phyloP scores from a whole-genome alignment of 2,888 invertebrate species.

The Platycheirus albimanus region DNA sequence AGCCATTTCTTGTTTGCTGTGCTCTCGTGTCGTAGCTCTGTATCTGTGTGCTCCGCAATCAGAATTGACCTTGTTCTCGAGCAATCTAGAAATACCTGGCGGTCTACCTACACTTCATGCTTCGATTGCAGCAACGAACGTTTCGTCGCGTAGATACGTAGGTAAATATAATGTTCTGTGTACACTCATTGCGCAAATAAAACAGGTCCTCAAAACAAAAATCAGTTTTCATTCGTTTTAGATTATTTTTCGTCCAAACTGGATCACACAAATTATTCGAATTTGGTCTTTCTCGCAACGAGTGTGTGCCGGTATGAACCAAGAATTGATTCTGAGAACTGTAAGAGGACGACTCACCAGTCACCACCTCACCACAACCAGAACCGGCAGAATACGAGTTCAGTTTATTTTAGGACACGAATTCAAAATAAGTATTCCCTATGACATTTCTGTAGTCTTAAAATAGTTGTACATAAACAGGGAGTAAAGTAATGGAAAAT shows the following conservation, averaged over 20 bases:
- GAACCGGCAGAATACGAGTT: slow-evolving; percentile 49
- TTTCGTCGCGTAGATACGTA: slow-evolving; percentile 14
- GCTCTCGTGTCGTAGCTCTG: too few species aligned
- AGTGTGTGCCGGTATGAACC: slow-evolving; percentile 14
- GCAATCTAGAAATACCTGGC: slow-evolving; percentile 67
- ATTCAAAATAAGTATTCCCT: slow-evolving; percentile 49
- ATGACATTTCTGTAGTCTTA: slow-evolving; percentile 51
- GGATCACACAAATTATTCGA: slow-evolving; percentile 44
- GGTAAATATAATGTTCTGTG: too few species aligned
- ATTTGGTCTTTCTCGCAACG: not conserved
- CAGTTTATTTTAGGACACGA: slow-evolving; percentile 46
- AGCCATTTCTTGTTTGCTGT: slow-evolving; percentile 6
- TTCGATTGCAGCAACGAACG: slow-evolving; percentile 41
- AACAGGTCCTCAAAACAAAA: slow-evolving; percentile 61
- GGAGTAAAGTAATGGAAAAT: too few species aligned
- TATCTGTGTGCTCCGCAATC: slow-evolving; percentile 64
- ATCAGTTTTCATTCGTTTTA: slow-evolving; percentile 13
- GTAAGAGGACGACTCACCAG: not conserved
- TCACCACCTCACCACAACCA: slow-evolving; percentile 22
- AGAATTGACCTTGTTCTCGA: slow-evolving; percentile 72
- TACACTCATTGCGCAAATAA: slow-evolving; percentile 13
- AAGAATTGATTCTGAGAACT: slow-evolving; percentile 35
- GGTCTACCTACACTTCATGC: slow-evolving; percentile 58
- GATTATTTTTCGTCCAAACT: slow-evolving; percentile 49
- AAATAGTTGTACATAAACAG: slow-evolving; percentile 48